These are phyloP conservation scores for Poecilus cupreus DNA, from an alignment of 2,888 invertebrate species.

Conservation along the genomic window DNA sequence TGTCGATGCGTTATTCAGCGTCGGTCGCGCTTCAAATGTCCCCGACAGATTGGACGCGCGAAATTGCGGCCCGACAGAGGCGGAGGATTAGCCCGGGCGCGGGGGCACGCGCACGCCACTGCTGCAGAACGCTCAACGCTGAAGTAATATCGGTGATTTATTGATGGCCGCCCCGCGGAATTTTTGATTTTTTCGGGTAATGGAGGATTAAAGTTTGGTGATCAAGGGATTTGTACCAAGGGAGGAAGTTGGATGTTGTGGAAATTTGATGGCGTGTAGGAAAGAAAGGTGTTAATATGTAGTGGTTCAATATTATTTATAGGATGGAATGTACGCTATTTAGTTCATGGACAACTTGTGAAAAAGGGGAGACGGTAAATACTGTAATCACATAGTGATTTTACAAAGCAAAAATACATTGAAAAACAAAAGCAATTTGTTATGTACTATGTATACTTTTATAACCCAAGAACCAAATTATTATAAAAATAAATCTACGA, in stretches of 20 bases:
- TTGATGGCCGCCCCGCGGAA: neutral
- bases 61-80: neutral
- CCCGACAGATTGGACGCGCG: conserved; percentile 19
- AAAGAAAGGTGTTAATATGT: too few species aligned
- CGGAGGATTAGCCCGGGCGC: neutral
- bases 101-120: neutral
- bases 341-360: too few species aligned
- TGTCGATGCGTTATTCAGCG: conserved; percentile 38
- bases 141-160: conserved; percentile 29
- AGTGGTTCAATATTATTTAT: too few species aligned
- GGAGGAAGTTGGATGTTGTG: neutral
- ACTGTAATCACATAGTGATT: too few species aligned
- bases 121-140: neutral
- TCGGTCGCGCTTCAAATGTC: conserved; percentile 10
- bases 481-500: too few species aligned
- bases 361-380: too few species aligned
- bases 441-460: too few species aligned
- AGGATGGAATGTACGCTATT: too few species aligned
- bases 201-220: conserved; percentile 30
- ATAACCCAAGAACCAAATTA: too few species aligned
- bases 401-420: too few species aligned
- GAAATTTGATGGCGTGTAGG: neutral
- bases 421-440: too few species aligned
- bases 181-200: conserved; percentile 22
- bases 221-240: neutral